Conservation (phyloP, 2,888 invertebrate species). For the Daptonema setosum region DNA sequence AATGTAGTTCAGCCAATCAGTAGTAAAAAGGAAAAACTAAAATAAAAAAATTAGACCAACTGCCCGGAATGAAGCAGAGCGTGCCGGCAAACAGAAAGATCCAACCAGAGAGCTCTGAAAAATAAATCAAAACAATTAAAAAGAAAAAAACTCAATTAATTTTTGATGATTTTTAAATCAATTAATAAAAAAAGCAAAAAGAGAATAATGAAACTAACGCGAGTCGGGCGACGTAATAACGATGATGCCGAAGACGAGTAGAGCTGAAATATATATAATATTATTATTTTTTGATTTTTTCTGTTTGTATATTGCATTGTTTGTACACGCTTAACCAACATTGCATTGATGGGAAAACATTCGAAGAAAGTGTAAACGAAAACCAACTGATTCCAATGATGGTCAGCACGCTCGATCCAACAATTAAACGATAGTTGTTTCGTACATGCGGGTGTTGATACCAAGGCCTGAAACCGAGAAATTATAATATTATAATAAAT, state of each 20-base stretch:
- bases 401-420: slow-evolving; percentile 18
- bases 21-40: too few relatives aligned
- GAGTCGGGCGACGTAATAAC: background rate
- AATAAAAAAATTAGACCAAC: too few relatives aligned
- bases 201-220: background rate
- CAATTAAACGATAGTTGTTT: slow-evolving; percentile 18
- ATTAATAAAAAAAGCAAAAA: background rate
- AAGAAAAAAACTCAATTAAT: too few relatives aligned
- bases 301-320: too few relatives aligned
- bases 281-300: too few relatives aligned
- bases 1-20: too few relatives aligned
- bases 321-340: too few relatives aligned
- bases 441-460: slow-evolving; percentile 16
- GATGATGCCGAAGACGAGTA: background rate
- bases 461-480: slow-evolving; percentile 13
- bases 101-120: slow-evolving; percentile 12
- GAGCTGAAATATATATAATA: too few relatives aligned
- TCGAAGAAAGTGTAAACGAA: background rate
- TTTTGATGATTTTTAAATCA: too few relatives aligned
- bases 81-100: slow-evolving; percentile 15
- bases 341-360: too few relatives aligned
- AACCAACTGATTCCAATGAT: slow-evolving; percentile 13
- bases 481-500: too few relatives aligned
- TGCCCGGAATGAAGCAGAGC: slow-evolving; percentile 8
- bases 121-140: background rate